A percentile compares a stretch with the other conserved stretches of the same genome.
phyloP scores from a whole-genome alignment of 2,113 vertebrate species.

The Willisornis vidua region DNA sequence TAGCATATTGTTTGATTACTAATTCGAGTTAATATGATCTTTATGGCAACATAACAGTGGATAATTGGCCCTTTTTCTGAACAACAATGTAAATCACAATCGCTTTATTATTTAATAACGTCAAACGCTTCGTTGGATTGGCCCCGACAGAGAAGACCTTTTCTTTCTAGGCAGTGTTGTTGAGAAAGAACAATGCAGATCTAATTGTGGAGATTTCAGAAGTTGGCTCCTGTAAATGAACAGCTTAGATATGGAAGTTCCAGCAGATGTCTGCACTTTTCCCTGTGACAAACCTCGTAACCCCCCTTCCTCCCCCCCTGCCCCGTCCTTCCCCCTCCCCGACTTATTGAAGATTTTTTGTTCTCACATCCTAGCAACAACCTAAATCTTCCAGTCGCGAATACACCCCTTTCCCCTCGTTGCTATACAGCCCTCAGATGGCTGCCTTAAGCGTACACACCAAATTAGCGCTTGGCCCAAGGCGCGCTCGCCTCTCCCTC shows the following conservation, averaged over 20 bases:
- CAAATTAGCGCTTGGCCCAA: conserved; percentile 34
- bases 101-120: conserved; percentile 99
- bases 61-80: conserved; percentile 90
- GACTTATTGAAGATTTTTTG: conserved; percentile 68
- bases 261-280: conserved; percentile 76
- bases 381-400: conserved; percentile 75
- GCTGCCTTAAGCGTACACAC: conserved; percentile 42
- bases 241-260: conserved; percentile 81
- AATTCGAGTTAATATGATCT: conserved; percentile 94
- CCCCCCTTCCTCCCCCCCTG: conserved; percentile 37
- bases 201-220: conserved; percentile 87
- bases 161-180: conserved; percentile 82
- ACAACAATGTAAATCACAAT: conserved; percentile 93
- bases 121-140: conserved; percentile 92
- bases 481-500: neutral
- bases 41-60: conserved; percentile 91
- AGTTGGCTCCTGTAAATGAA: conserved; percentile 87
- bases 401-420: conserved; percentile 61
- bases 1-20: conserved; percentile 88
- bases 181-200: conserved; percentile 83
- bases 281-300: conserved; percentile 60
- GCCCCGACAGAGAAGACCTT: conserved; percentile 85
- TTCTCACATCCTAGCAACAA: conserved; percentile 80
- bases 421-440: conserved; percentile 59
- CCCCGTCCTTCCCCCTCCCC: conserved; percentile 45